Evolutionary conservation across 2,888 invertebrate species (phyloP).

Genomic region (Laspeyria flexula): DNA sequence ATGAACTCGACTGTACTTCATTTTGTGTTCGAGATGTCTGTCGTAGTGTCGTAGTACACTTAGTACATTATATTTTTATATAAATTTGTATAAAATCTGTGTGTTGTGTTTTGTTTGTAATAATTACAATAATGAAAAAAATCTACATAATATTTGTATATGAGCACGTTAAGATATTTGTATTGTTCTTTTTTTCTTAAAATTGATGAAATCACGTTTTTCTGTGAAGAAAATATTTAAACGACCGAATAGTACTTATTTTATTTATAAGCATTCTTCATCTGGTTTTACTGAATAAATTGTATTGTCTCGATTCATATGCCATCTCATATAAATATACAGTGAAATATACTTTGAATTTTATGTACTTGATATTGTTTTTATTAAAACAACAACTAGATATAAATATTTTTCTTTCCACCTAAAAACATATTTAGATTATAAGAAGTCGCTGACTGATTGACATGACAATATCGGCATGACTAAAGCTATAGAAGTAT

Average conservation of each 20-base stretch:
- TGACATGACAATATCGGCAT: no score
- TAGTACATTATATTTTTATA: neutral
- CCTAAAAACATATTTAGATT: neutral
- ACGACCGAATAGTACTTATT: conserved; percentile 34
- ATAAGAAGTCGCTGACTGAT: no score
- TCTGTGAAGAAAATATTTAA: conserved; percentile 22
- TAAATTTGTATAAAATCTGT: neutral
- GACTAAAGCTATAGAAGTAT: no score
- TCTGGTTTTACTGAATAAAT: conserved; percentile 23
- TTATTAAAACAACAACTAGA: neutral
- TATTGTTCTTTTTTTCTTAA: conserved; percentile 17
- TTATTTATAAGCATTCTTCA: conserved; percentile 32
- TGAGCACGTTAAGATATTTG: conserved; percentile 29
- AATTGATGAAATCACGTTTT: conserved; percentile 12
- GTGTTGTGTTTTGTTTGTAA: conserved; percentile 15
- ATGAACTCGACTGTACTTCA: no score
- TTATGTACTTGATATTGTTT: conserved; percentile 33
- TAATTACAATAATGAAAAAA: conserved; percentile 12
- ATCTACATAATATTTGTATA: conserved; percentile 27
- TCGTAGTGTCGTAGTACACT: neutral
- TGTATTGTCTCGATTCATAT: conserved; percentile 38
- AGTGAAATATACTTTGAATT: conserved; percentile 50
- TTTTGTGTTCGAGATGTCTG: neutral
- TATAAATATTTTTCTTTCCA: neutral
- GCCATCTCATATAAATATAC: conserved; percentile 50